Base-by-base conservation (phyloP, 2,113 vertebrate genomes). In the Tachysurus vachellii region DNA sequence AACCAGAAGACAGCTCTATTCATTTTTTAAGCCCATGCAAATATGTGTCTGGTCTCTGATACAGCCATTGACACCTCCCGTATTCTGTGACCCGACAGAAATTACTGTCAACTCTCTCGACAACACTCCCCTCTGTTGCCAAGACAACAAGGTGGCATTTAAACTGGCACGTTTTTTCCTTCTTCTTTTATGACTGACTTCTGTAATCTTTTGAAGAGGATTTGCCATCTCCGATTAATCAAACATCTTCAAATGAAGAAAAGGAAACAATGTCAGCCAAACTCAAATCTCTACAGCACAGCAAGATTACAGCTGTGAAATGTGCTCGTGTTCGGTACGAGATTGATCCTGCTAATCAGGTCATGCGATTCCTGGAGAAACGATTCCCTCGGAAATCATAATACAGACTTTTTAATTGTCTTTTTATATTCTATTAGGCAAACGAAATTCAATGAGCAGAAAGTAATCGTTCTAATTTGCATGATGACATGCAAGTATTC, bases 61-160 rank as follows among this genome's bases (percentile, higher is more conserved):
- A 85, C 75, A 89, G 88, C 92, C 91, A 93, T 95, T 90, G 93
- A 91, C 91, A 94, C 94, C 93, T 94, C 93, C 89, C 85, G 89
- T 92, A 87, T 94, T 93, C 93, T 93, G 91, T 95, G 94, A 96
- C 95, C 96, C 93, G 94, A 93, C 92, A 96, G 94, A 96, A 95
- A 96, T 96, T 91, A 95, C 95, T 96, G 94, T 95, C 94, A 95
- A 91, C 93, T 94, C 89, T 92, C 94, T 85, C 62, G 91, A 92
- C 93, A 93, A 90, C 84, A 54, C 8, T 93, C 95, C 91, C 85
- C 73, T 81, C 90, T 6, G 94, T 96, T 95, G 92, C 94, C 93
- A 90, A 93, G 92, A 93, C 92, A 95, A 96, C 94, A 85, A 92
- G 92, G 94, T 92, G 92, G 92, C 94, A 94, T 94, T 92, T 89